Evolutionary conservation across 2,113 vertebrate genomes (phyloP).

Genomic region (Marmota flaviventris): DNA sequence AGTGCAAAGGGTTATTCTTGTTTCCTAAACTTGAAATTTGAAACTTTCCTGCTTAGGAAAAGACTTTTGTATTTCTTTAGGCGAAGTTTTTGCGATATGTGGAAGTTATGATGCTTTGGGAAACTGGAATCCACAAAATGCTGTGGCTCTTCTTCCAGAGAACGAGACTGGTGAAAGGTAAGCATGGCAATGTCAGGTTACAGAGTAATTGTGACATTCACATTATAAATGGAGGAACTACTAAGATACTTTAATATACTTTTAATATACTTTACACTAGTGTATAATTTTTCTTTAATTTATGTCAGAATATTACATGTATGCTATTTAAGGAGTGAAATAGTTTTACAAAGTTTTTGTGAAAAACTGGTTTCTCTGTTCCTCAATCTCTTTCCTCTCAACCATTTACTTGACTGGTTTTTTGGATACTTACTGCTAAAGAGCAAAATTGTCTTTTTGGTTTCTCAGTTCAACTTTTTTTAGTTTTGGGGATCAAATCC

Average conservation of each 20-base stretch:
- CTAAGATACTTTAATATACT: neutral
- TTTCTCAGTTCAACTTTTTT: neutral
- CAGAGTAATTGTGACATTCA: neutral
- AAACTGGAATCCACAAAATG: conserved; percentile 93
- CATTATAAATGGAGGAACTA: neutral
- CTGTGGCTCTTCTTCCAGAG: conserved; percentile 89
- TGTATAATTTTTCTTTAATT: neutral
- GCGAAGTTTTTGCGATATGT: conserved; percentile 95
- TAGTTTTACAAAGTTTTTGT: neutral
- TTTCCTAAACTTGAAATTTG: neutral
- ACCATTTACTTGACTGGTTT: neutral
- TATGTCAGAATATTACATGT: neutral
- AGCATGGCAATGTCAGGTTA: conserved; percentile 15
- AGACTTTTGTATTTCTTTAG: conserved; percentile 83
- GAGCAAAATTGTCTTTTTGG: neutral
- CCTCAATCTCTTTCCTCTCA: neutral
- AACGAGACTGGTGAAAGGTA: conserved; percentile 87
- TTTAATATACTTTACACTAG: neutral
- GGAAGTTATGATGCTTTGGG: conserved; percentile 95
- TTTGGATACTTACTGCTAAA: conserved; percentile 50
- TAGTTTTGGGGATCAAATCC: neutral
- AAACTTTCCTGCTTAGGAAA: neutral
- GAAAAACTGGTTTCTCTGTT: neutral
- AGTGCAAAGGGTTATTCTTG: neutral
- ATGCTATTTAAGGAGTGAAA: neutral